phyloP scores from a whole-genome alignment of 2,797 vertebrate species.

The Nannoperca australis region DNA sequence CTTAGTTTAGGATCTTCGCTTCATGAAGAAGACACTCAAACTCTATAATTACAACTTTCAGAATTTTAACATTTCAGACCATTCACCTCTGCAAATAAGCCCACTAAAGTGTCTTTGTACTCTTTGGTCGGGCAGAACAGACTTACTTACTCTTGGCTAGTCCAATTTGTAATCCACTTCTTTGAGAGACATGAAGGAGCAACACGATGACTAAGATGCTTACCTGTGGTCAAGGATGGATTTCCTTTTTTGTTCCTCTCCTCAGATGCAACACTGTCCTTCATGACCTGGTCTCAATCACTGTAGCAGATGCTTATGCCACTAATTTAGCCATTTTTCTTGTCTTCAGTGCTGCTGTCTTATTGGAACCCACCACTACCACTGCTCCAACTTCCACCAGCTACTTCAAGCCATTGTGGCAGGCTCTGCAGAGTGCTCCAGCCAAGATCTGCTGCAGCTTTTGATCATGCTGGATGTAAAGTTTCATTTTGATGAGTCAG shows the following conservation, averaged over 20 bases:
- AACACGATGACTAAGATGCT: not conserved
- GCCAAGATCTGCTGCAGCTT: conserved; percentile 33
- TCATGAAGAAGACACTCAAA: conserved; percentile 14
- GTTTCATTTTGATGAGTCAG: conserved; percentile 49
- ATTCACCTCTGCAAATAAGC: not conserved
- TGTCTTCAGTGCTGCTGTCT: not conserved
- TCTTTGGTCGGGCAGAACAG: not conserved
- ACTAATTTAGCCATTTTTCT: not conserved
- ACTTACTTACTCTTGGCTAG: not conserved
- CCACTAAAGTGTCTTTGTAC: not conserved
- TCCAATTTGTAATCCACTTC: not conserved
- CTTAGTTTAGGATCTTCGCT: conserved; percentile 13
- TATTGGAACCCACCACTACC: not conserved
- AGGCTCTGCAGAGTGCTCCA: conserved; percentile 18
- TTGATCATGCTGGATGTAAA: conserved; percentile 7
- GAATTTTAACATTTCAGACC: not conserved
- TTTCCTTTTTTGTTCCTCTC: conserved; percentile 12
- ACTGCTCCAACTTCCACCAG: not conserved
- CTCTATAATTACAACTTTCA: conserved; percentile 1
- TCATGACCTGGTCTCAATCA: conserved; percentile 12
- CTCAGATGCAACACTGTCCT: not conserved
- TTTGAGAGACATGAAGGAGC: not conserved
- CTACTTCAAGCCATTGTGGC: conserved; percentile 8
- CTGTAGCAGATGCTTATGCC: not conserved
- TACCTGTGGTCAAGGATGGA: conserved; percentile 2